Evolutionary conservation across 2,888 invertebrate genomes (phyloP), one percentile per base, ranked within the genome.

Genomic region (Tuberolachnus salignus): DNA sequence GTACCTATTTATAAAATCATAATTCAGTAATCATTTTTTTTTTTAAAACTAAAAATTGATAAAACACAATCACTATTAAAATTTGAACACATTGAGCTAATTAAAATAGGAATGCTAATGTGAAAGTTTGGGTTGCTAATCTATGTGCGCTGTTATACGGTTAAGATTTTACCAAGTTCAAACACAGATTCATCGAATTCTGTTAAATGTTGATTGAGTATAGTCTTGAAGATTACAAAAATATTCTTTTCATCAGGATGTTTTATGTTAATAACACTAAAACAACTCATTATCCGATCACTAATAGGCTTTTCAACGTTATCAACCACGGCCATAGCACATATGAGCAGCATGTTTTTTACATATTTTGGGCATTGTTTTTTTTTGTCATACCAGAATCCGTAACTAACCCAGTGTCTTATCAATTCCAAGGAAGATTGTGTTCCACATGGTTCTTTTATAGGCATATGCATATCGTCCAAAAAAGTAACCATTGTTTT

Each of bases 381-480:
- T n/a, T 44, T 61, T 21, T 53, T 57, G 64, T 67, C 59, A 14
- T 81, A 80, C 95, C 95, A 95, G 87, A 94, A 95, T 1, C 92
- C 92, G 84, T 95, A 94, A 86, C 94, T 94, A 80, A 94, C 88
- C 94, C 94, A 94, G 83, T 94, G 91, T 34, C 93, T 87, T 71
- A 95, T 87, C 64, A 95, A 87, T 85, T 96, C 95, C 10, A 96
- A 86, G 0, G 95, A 94, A 9, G 95, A 94, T 85, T 95, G 95
- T 0, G 95, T 94, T 0, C 95, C 95, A 84, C 94, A 95, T 14
- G 89, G 89, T 84, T 96, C 95, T 82, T 93, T 92, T 8, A 92
- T 92, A 0, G 95, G 95, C 94, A 95, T 95, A 87, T 95, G 95
- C 83, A 96, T 91, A 85, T 96, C 95, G 85, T 96, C 95, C 90